Conservation (phyloP, 2,797 vertebrate genomes). For the Neomorphus geoffroyi region DNA sequence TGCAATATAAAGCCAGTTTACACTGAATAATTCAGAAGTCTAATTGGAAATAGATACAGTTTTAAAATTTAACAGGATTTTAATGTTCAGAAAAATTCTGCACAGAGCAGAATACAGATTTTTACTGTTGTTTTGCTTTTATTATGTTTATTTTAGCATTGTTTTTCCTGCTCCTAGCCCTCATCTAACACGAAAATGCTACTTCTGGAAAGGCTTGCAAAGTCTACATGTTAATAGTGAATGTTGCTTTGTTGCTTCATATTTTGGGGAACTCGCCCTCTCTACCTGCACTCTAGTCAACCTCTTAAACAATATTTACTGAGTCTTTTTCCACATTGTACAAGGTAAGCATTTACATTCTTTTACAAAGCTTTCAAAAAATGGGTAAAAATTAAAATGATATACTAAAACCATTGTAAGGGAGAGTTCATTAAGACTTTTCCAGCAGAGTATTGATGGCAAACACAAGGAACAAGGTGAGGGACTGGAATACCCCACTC, state of each 20-base stretch:
- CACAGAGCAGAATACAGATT: background rate
- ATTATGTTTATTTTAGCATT: background rate
- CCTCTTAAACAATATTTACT: background rate
- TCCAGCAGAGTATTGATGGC: background rate
- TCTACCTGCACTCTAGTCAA: background rate
- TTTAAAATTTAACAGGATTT: background rate
- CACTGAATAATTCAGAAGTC: constrained; percentile 15
- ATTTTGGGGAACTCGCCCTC: background rate
- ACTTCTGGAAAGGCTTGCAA: background rate
- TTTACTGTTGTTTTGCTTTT: background rate
- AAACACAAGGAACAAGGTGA: background rate
- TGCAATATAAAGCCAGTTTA: background rate
- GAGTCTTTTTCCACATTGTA: background rate
- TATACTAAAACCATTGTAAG: background rate
- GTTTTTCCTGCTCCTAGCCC: background rate
- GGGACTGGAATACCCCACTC: background rate
- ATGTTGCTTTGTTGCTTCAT: background rate
- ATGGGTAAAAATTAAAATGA: background rate
- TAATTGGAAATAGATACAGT: background rate
- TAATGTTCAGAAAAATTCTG: background rate
- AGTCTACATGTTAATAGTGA: background rate
- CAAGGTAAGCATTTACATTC: background rate
- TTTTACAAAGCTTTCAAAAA: background rate
- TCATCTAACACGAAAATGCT: background rate
- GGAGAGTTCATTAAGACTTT: background rate